A percentile compares a stretch with the other conserved stretches of the same genome.
phyloP scores from a whole-genome alignment of 2,797 vertebrate species.

The Rhincodon typus region DNA sequence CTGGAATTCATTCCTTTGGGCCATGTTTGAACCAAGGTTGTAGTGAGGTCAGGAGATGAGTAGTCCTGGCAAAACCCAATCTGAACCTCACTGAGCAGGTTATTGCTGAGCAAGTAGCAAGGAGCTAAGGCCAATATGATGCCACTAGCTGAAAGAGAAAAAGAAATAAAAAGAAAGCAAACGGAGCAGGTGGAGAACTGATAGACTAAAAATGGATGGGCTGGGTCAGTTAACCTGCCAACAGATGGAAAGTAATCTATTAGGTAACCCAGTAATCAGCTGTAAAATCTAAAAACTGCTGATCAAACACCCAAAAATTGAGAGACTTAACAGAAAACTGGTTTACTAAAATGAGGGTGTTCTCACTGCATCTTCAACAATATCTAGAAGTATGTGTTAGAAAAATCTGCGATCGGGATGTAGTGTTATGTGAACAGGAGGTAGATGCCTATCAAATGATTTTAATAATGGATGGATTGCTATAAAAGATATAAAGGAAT shows the following conservation, averaged over 20 bases:
- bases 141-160: too few relatives aligned
- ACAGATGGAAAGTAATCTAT: not conserved
- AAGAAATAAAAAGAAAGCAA: too few relatives aligned
- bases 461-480: not conserved
- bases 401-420: not conserved
- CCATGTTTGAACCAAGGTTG: too few relatives aligned
- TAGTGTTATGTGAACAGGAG: not conserved
- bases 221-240: not conserved
- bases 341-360: not conserved
- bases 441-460: not conserved
- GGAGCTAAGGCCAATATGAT: too few relatives aligned
- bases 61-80: too few relatives aligned
- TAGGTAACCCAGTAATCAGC: not conserved
- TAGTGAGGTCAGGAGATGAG: too few relatives aligned
- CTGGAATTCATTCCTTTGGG: too few relatives aligned
- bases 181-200: not conserved
- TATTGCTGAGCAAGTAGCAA: too few relatives aligned
- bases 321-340: not conserved
- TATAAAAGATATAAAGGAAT: not conserved
- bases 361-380: not conserved
- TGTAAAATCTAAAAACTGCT: not conserved
- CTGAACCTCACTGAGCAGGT: too few relatives aligned
- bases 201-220: not conserved
- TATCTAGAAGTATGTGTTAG: not conserved
- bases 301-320: not conserved